Base-by-base conservation (phyloP, 2,888 invertebrate genomes). In the Andrena minutula region DNA sequence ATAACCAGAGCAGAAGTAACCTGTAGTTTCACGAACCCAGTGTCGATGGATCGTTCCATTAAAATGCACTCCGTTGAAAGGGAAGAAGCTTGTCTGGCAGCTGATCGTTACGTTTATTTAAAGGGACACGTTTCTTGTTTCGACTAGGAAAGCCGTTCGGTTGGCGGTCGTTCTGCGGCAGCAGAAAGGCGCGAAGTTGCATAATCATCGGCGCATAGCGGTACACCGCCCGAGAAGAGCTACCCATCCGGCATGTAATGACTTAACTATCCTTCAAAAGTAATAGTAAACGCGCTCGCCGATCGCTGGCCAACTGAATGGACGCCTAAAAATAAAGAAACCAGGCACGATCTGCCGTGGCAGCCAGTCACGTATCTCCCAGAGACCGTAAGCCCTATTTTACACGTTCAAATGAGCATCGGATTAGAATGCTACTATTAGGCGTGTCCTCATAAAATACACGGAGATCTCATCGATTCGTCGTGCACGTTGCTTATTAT, bases 151-250 rank as follows among this genome's bases (percentile, higher is more conserved):
- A 30, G 20, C 61, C 10, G 61, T 20, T 53, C 35, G 74, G 70
- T 10, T 56, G 64, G 73, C 47, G 61, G 66, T 64, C 8, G 56
- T 63, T 72, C 68, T 12, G 61, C 70, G 28, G 56, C 65, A 66
- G 73, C 76, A 69, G 75, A 71, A 68, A 69, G 71, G 79, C 75
- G 72, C 76, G 69, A 84, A 86, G 82, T 87, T 88, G 88, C 87
- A 85, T 84, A 88, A 88, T 87, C 85, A 79, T 79, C 80, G 65
- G 41, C 66, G 81, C 26, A 26, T 86, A 86, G 86, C 87, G 86
- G 86, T 86, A 86, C 81, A 66, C 23, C 8, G 53, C 51, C 12
- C 47, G 58, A 16, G 30, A 64, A 30, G 64, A 68, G 77, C 76
- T 73, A 76, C 75, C 75, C 73, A 73, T 76, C 79, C 79, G 66